phyloP scores from a whole-genome alignment of 2,113 vertebrate species.

The Rousettus leschenaultii region DNA sequence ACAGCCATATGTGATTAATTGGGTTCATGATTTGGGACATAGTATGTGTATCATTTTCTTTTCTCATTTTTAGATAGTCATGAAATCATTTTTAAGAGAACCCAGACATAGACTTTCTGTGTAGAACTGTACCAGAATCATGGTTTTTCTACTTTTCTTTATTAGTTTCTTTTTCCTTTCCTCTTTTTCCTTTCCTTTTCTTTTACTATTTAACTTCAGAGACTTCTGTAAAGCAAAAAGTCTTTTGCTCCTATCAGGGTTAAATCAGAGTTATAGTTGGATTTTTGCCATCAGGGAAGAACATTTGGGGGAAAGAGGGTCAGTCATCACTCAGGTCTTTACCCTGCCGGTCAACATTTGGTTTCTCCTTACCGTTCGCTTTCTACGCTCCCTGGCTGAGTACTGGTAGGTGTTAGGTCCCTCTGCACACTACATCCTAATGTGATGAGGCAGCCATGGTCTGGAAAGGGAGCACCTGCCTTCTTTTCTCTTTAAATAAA shows the following conservation, averaged over 20 bases:
- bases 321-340: neutral
- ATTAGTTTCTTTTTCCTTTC: neutral
- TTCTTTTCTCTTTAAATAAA: neutral
- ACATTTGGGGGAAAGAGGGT: neutral
- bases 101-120: neutral
- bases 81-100: neutral
- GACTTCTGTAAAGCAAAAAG: neutral
- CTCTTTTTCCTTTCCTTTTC: neutral
- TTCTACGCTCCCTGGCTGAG: neutral
- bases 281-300: neutral
- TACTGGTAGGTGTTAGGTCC: neutral
- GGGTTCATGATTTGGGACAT: neutral
- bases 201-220: constrained; percentile 5
- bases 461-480: neutral
- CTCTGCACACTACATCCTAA: fast-evolving
- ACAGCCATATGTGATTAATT: neutral
- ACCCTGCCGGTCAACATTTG: neutral
- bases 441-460: neutral
- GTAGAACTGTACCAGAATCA: neutral
- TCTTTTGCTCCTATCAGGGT: neutral
- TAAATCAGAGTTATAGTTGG: neutral
- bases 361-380: neutral
- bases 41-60: neutral
- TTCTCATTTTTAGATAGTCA: neutral
- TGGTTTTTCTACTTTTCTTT: neutral